A percentile compares a stretch with the other conserved stretches of the same genome.
phyloP scores from a whole-genome alignment of 2,888 invertebrate genomes.

The Drosophila gaucha region DNA sequence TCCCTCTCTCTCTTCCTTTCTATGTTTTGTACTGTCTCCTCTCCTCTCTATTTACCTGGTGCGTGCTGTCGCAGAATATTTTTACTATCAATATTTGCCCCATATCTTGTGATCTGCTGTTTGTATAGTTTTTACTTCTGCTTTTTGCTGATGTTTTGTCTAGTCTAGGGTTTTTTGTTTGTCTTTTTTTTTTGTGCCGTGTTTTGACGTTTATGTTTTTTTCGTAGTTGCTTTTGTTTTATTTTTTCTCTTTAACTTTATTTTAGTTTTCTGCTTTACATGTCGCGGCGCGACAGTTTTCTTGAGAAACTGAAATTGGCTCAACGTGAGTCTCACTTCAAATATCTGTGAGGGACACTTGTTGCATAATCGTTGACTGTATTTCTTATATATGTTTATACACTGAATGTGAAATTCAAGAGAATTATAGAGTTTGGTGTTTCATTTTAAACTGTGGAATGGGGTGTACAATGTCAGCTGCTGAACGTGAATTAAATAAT shows the following conservation, averaged over 20 bases:
- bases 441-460: no score
- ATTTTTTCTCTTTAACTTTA: background rate
- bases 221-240: background rate
- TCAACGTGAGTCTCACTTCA: no score
- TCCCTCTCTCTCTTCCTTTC: background rate
- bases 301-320: slow-evolving; percentile 24
- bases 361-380: background rate
- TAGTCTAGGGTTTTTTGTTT: slow-evolving; percentile 2
- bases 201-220: slow-evolving; percentile 13
- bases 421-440: no score
- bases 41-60: background rate
- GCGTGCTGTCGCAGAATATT: no score
- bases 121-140: background rate
- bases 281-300: slow-evolving; percentile 21
- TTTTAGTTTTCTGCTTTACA: background rate
- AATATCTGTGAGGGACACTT: background rate
- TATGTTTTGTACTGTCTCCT: no score
- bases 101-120: slow-evolving; percentile 19
- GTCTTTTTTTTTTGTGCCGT: background rate
- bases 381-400: no score
- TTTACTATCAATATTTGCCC: slow-evolving; percentile 48
- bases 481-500: no score
- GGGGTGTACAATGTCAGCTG: no score
- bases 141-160: slow-evolving; percentile 11
- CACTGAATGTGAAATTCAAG: no score